phyloP scores from a whole-genome alignment of 2,113 vertebrate species.

The Nematolebias whitei region DNA sequence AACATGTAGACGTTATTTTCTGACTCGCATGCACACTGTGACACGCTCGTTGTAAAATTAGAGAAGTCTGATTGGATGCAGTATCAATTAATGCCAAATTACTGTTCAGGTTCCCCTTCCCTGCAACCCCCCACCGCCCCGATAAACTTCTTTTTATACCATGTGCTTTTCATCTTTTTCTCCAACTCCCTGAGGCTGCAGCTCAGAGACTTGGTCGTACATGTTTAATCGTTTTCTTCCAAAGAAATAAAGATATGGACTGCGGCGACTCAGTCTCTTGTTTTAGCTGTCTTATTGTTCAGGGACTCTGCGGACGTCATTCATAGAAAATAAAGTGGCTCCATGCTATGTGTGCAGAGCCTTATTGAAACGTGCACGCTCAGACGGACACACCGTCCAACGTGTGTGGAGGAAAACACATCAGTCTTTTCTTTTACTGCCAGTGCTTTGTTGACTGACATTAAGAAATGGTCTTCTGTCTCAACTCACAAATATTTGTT shows the following conservation, averaged over 20 bases:
- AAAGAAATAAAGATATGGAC: conserved; percentile 63
- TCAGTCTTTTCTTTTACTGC: neutral
- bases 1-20: neutral
- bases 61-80: conserved; percentile 16
- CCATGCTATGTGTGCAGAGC: conserved; percentile 31
- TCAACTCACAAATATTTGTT: neutral
- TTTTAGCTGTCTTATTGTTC: conserved; percentile 61
- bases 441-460: conserved; percentile 31
- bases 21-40: neutral
- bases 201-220: conserved; percentile 53
- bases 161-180: conserved; percentile 66
- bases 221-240: conserved; percentile 65
- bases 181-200: conserved; percentile 44
- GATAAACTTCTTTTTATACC: conserved; percentile 64
- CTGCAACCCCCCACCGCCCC: conserved; percentile 47
- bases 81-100: conserved; percentile 21
- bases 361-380: conserved; percentile 13
- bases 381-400: neutral
- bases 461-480: conserved; percentile 16
- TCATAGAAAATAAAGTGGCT: conserved; percentile 40
- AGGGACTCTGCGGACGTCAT: conserved; percentile 58
- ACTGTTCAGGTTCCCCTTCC: conserved; percentile 33
- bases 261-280: conserved; percentile 34
- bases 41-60: neutral
- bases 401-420: conserved; percentile 10